A percentile compares a stretch with the other conserved stretches of the same genome.
Evolutionary conservation across 2,888 invertebrate genomes (phyloP).

Genomic region (Leptodirus hochenwartii): DNA sequence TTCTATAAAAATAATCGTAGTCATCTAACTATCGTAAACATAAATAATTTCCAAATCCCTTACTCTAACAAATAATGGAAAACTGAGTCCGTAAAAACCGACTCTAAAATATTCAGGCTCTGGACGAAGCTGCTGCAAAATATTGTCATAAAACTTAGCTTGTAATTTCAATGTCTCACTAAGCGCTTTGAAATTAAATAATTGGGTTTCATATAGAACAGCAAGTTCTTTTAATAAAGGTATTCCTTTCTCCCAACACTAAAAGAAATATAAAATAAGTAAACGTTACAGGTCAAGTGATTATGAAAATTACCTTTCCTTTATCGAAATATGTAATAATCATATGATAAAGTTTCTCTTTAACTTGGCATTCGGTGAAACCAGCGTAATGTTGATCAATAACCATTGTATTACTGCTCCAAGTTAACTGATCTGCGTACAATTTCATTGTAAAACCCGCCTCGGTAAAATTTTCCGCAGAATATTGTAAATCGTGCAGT

Average conservation of each 20-base stretch:
- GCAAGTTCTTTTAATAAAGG: constrained; percentile 82
- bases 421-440: constrained; percentile 80
- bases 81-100: constrained; percentile 84
- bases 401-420: constrained; percentile 52
- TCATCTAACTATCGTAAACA: constrained; percentile 1
- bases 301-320: constrained; percentile 48
- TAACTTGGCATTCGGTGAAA: constrained; percentile 75
- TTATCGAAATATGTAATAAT: constrained; percentile 85
- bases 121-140: constrained; percentile 69
- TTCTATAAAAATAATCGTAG: constrained; percentile 39
- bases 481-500: constrained; percentile 77
- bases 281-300: constrained; percentile 1
- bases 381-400: constrained; percentile 52
- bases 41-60: constrained; percentile 21
- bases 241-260: constrained; percentile 93
- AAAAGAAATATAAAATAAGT: constrained; percentile 15
- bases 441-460: constrained; percentile 87
- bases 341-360: constrained; percentile 74
- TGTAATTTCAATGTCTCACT: constrained; percentile 69
- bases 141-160: constrained; percentile 83
- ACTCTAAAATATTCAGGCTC: constrained; percentile 93
- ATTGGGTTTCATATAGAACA: constrained; percentile 63
- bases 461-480: constrained; percentile 84
- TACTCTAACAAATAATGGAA: constrained; percentile 88
- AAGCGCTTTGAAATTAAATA: constrained; percentile 77